phyloP scores from a whole-genome alignment of 2,113 vertebrate genomes.

The Heterotis niloticus region DNA sequence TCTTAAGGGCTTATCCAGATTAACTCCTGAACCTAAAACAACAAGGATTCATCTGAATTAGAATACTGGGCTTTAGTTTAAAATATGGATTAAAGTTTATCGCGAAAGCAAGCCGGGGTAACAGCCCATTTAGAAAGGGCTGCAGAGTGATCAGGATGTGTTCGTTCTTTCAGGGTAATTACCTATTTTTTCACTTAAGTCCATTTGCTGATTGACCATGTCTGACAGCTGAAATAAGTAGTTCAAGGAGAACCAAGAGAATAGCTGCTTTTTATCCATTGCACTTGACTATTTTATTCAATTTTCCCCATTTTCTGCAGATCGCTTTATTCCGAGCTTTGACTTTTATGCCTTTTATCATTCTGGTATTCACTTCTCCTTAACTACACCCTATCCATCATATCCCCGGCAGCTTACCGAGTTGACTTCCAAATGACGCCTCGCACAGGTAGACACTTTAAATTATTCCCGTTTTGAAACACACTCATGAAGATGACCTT shows the following conservation, averaged over 20 bases:
- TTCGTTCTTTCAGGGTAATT: not conserved
- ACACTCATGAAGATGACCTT: not conserved
- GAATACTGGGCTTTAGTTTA: constrained; percentile 2
- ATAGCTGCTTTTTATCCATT: not conserved
- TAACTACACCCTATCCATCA: not conserved
- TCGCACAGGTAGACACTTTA: not conserved
- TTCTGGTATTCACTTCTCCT: not conserved
- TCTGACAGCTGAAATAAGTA: not conserved
- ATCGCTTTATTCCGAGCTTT: constrained; percentile 2
- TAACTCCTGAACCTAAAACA: not conserved
- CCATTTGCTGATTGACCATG: constrained; percentile 13
- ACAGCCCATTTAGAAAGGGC: constrained; percentile 3
- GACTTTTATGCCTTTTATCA: not conserved
- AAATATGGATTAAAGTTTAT: not conserved
- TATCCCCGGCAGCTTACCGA: not conserved
- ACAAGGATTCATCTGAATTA: constrained; percentile 1
- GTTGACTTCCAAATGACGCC: not conserved
- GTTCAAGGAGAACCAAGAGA: not conserved
- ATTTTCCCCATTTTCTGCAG: constrained; percentile 3
- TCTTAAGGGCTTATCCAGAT: not conserved
- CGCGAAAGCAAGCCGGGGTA: not conserved
- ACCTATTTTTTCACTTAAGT: constrained; percentile 8
- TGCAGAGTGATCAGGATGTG: not conserved
- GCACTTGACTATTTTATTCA: not conserved
- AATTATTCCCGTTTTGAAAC: not conserved